A percentile compares a stretch with the other conserved stretches of the same genome.
Evolutionary conservation across 2,113 vertebrate species (phyloP).

Genomic region (Camelus bactrianus): DNA sequence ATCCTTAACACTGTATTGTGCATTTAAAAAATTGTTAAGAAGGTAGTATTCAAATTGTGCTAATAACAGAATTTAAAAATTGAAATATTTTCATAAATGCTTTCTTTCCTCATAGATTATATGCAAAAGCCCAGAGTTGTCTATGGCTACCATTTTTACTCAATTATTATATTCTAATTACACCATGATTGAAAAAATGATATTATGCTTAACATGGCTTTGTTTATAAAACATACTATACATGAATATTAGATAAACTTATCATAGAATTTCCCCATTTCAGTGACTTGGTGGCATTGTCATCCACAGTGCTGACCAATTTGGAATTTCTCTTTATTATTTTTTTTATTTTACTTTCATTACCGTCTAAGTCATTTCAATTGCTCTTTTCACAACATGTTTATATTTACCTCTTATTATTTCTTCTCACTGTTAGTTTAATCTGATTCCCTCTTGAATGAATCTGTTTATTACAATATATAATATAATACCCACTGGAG

Average conservation of each 20-base stretch:
- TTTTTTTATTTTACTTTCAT: neutral
- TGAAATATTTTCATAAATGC: neutral
- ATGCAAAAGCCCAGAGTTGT: neutral
- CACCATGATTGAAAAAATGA: neutral
- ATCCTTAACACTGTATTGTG: neutral
- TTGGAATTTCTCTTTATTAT: neutral
- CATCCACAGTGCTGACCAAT: neutral
- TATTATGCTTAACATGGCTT: neutral
- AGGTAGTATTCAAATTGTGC: neutral
- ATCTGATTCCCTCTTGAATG: neutral
- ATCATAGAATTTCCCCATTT: neutral
- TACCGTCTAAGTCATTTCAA: neutral
- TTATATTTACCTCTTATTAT: neutral
- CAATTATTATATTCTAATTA: neutral
- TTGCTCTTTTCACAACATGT: neutral
- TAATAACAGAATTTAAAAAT: neutral
- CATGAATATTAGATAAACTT: neutral
- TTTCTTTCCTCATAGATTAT: neutral
- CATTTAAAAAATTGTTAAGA: neutral
- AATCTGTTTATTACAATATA: neutral
- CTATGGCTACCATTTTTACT: neutral
- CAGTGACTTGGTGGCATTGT: neutral
- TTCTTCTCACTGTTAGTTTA: neutral
- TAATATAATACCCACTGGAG: slow-evolving; percentile 66
- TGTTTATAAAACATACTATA: neutral